Evolutionary conservation across 2,113 vertebrate species (phyloP).

Genomic region (human): GRCh38 chr6:163317001-163317500

Average conservation of each 20-base stretch:
- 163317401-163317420: not conserved
- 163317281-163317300: rapidly evolving
- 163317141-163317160: not conserved
- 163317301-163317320: not conserved
- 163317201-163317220: not conserved
- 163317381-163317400: not conserved
- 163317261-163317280: not conserved
- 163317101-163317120: not conserved
- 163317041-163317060: too few species aligned
- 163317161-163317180: rapidly evolving
- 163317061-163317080: not conserved
- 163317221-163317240: not conserved
- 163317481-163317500: too few species aligned
- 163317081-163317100: rapidly evolving
- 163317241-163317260: rapidly evolving
- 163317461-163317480: too few species aligned
- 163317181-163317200: rapidly evolving
- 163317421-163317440: too few species aligned
- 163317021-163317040: too few species aligned
- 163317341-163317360: not conserved
- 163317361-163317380: not conserved
- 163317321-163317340: rapidly evolving
- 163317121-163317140: too few species aligned
- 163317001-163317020: too few species aligned
- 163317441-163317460: too few species aligned